A percentile compares a stretch with the other conserved stretches of the same genome.
Evolutionary conservation across 2,113 vertebrate species (phyloP).

Genomic region (Sapayoa aenigma): DNA sequence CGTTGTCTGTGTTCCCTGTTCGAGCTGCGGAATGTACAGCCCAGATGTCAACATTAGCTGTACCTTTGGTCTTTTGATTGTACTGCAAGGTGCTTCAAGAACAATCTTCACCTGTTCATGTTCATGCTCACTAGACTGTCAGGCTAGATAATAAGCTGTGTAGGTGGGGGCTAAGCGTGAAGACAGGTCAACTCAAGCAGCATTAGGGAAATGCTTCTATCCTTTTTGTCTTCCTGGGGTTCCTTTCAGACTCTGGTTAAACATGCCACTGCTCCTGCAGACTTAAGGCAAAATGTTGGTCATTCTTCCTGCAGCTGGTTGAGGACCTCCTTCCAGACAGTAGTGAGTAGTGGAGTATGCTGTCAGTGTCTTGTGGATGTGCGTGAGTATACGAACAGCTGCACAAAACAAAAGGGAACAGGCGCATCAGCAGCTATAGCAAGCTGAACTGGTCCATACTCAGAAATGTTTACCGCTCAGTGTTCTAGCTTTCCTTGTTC

Average conservation of each 20-base stretch:
- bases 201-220: neutral
- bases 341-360: neutral
- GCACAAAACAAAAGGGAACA: neutral
- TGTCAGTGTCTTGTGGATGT: neutral
- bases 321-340: neutral
- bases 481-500: neutral
- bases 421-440: neutral
- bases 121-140: neutral
- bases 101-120: neutral
- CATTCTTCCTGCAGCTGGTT: neutral
- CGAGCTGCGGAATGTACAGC: neutral
- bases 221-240: neutral
- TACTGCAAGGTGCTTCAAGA: neutral
- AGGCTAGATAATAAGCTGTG: neutral
- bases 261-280: neutral
- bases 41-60: neutral
- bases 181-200: neutral
- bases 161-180: neutral
- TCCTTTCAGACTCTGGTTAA: neutral
- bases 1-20: rapidly evolving
- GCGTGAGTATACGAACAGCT: neutral
- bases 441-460: neutral
- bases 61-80: neutral
- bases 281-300: neutral
- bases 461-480: neutral